These are phyloP conservation scores for Eulithis prunata DNA, from an alignment of 2,888 invertebrate species.

Conservation along the genomic window DNA sequence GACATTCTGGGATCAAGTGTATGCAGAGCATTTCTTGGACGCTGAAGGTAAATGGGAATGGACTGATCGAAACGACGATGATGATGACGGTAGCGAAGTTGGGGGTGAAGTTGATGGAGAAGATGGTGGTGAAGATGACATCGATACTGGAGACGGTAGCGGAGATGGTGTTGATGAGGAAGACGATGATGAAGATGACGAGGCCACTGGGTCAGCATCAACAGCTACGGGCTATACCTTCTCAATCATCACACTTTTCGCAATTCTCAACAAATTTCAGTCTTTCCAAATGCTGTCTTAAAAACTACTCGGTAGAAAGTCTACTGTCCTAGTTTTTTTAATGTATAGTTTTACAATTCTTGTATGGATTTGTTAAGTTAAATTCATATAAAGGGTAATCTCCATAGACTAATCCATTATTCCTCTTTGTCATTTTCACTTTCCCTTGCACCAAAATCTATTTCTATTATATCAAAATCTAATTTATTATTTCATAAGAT, in stretches of 20 bases:
- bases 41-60: slow-evolving; percentile 63
- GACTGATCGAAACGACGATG: slow-evolving; percentile 46
- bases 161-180: slow-evolving; percentile 35
- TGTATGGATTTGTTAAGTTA: slow-evolving; percentile 32
- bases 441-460: neutral
- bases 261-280: slow-evolving; percentile 60
- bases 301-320: slow-evolving; percentile 48
- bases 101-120: slow-evolving; percentile 29
- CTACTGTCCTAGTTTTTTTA: slow-evolving; percentile 29
- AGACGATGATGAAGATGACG: slow-evolving; percentile 37
- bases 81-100: slow-evolving; percentile 28
- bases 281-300: slow-evolving; percentile 55
- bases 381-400: slow-evolving; percentile 34
- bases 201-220: slow-evolving; percentile 57
- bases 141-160: slow-evolving; percentile 24
- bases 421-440: neutral
- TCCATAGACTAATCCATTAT: slow-evolving; percentile 1
- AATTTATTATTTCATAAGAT: slow-evolving; percentile 3
- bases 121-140: slow-evolving; percentile 24
- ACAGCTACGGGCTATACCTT: slow-evolving; percentile 65
- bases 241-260: slow-evolving; percentile 58
- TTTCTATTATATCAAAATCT: slow-evolving; percentile 1
- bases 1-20: slow-evolving; percentile 68
- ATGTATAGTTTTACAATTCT: slow-evolving; percentile 14
- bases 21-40: slow-evolving; percentile 63